Evolutionary conservation across 1,140 invertebrate species (phyloP).

Genomic region (Drosophila ironensis): DNA sequence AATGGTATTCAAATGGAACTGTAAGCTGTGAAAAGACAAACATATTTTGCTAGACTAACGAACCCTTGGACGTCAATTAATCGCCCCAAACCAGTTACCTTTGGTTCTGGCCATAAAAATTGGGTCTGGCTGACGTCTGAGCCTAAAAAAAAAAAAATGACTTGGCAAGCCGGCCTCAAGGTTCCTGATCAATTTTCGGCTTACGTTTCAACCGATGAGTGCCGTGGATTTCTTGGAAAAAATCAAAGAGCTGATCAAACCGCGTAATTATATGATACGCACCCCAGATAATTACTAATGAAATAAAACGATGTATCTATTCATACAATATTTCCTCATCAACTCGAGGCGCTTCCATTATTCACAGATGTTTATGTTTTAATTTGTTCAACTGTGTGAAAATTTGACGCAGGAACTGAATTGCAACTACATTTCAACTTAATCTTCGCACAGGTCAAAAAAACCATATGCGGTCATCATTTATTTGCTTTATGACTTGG

Average conservation of each 20-base stretch:
- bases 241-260: background rate
- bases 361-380: conserved; percentile 1
- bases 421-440: conserved; percentile 42
- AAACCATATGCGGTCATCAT: conserved; percentile 10
- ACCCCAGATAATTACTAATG: conserved; percentile 28
- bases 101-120: conserved; percentile 28
- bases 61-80: conserved; percentile 39
- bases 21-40: conserved; percentile 19
- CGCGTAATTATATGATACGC: conserved; percentile 29
- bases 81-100: conserved; percentile 32
- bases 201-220: conserved; percentile 1
- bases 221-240: background rate
- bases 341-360: background rate
- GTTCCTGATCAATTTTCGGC: background rate
- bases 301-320: no score
- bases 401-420: conserved; percentile 1
- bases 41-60: conserved; percentile 25
- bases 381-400: conserved; percentile 1
- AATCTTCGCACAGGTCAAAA: conserved; percentile 27
- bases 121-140: conserved; percentile 37
- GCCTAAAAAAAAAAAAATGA: conserved; percentile 13
- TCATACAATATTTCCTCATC: conserved; percentile 41
- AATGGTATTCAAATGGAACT: conserved; percentile 15
- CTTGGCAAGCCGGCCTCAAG: conserved; percentile 12
- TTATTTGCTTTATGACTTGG: conserved; percentile 2